A percentile compares a stretch with the other conserved stretches of the same genome.
phyloP scores from a whole-genome alignment of 1,140 invertebrate species.

The Augochlora pura region DNA sequence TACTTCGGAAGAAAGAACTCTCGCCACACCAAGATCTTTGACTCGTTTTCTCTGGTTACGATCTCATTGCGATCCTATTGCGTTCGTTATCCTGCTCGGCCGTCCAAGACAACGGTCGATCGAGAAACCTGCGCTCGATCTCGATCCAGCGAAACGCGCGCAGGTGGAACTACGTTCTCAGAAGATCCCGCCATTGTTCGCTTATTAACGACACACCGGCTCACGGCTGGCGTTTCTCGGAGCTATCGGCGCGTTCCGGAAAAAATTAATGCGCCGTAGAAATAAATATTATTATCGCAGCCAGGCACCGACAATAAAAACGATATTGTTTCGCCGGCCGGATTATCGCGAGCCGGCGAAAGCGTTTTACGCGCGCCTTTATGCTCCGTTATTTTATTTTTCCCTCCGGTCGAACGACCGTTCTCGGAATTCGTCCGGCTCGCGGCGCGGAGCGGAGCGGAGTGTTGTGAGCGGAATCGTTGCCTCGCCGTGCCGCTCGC shows the following conservation, averaged over 20 bases:
- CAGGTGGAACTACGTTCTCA: background rate
- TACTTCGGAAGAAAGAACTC: no score
- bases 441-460: no score
- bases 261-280: constrained; percentile 29
- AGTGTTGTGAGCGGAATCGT: background rate
- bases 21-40: no score
- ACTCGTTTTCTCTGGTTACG: no score
- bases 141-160: no score
- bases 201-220: constrained; percentile 6
- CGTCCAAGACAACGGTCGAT: no score
- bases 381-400: constrained; percentile 33
- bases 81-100: no score
- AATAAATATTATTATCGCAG: constrained; percentile 45
- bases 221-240: constrained; percentile 15
- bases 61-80: no score
- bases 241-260: constrained; percentile 12
- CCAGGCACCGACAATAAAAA: constrained; percentile 33
- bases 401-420: constrained; percentile 12
- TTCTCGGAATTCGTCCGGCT: constrained; percentile 22
- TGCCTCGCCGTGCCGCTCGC: background rate
- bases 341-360: constrained; percentile 32
- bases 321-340: constrained; percentile 32
- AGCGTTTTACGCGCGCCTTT: constrained; percentile 45
- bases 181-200: constrained; percentile 26
- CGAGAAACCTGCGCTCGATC: no score